These are phyloP conservation scores for Drosophila sulfurigaster DNA, from an alignment of 1,140 invertebrate genomes.

Conservation along the genomic window DNA sequence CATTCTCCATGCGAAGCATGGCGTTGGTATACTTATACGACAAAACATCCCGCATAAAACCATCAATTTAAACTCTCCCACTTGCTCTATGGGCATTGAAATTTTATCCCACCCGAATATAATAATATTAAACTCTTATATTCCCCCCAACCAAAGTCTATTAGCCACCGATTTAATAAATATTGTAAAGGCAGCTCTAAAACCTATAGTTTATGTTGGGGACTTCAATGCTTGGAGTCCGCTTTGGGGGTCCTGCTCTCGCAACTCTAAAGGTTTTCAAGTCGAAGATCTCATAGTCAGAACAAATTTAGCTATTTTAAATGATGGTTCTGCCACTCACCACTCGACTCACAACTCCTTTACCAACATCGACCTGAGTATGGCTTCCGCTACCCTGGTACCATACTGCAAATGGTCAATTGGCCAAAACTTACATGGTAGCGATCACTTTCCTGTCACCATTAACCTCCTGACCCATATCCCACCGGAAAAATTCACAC, in stretches of 20 bases:
- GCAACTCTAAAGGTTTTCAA: no score
- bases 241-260: conserved; percentile 26
- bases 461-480: no score
- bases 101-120: not conserved
- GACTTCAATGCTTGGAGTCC: conserved; percentile 35
- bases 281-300: no score
- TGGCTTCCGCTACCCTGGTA: conserved; percentile 14
- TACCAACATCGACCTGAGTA: conserved; percentile 9
- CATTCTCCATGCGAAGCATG: conserved; percentile 3
- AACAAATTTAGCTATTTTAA: conserved; percentile 1
- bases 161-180: conserved; percentile 1
- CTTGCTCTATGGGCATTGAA: no score
- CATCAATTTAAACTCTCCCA: not conserved
- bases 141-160: conserved; percentile 26
- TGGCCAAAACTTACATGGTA: conserved; percentile 19
- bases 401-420: conserved; percentile 23
- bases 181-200: conserved; percentile 14
- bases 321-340: conserved; percentile 38
- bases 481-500: no score
- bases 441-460: conserved; percentile 36
- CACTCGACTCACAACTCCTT: conserved; percentile 26
- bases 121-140: conserved; percentile 29
- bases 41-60: no score
- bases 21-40: no score
- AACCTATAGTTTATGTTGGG: conserved; percentile 16